These are phyloP conservation scores for Automeris io DNA, from an alignment of 2,888 invertebrate species.

Conservation along the genomic window DNA sequence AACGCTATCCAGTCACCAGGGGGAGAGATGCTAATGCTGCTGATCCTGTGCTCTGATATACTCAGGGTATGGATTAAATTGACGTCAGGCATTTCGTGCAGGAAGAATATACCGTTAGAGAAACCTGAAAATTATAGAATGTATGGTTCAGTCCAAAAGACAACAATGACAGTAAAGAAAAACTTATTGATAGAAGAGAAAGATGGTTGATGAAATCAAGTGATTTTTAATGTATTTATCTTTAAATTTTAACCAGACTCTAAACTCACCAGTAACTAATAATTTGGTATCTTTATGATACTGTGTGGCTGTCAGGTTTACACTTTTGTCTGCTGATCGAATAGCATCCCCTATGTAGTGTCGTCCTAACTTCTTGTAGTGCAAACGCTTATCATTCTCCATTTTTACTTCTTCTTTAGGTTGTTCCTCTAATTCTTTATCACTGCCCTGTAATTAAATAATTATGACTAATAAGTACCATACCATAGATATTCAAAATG, in stretches of 20 bases:
- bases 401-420: constrained; percentile 28
- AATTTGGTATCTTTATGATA: constrained; percentile 89
- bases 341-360: constrained; percentile 86
- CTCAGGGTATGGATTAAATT: constrained; percentile 93
- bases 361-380: constrained; percentile 82
- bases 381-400: constrained; percentile 61
- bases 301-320: constrained; percentile 85
- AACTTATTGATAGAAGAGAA: no score
- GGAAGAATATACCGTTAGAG: constrained; percentile 92
- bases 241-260: no score
- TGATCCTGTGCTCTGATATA: constrained; percentile 90
- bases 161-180: no score
- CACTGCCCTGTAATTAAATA: constrained; percentile 45
- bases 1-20: constrained; percentile 98
- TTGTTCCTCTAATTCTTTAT: constrained; percentile 57
- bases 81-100: constrained; percentile 96
- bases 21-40: constrained; percentile 87
- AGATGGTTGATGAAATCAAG: no score
- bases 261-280: constrained; percentile 82
- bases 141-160: constrained; percentile 1
- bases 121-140: constrained; percentile 79
- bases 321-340: constrained; percentile 78
- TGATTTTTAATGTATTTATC: no score
- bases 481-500: no score
- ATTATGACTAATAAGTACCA: constrained; percentile 19